Evolutionary conservation across 2,113 vertebrate species (phyloP), one percentile per base, ranked within the genome.

Genomic region (Romanogobio albipinnatus): DNA sequence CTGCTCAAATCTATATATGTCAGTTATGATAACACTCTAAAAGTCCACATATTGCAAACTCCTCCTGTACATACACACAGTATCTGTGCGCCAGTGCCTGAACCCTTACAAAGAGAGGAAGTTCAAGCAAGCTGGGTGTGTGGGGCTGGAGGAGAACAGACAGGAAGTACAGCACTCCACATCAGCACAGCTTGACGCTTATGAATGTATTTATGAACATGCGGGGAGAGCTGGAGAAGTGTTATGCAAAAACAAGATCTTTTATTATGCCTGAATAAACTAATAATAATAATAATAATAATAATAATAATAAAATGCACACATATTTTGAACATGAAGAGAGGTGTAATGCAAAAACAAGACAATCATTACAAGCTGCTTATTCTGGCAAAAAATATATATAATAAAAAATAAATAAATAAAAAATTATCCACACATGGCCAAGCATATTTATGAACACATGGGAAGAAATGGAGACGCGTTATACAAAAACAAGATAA

Each of bases 61-160:
- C 36, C 66, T 61, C 43, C 19, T 39, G 47, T 82, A 74, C 14
- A 45, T 59, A 53, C 39, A 39, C 6, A 39, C 4, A 19, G 15
- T 15, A 58, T 59, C 53, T 9, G 58, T 22, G 80, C 43, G 1
- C 11, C 8, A 61, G 45, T 70, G 19, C 26, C 29, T 53, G 77
- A 56, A 49, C 49, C 62, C 15, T 78, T 43, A 86, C 86, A 89
- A 87, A 87, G 77, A 87, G 73, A 74, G 88, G 88, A 89, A 89
- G 88, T 70, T 68, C 11, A 29, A 81, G 77, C 45, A 76, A 80
- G 43, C 45, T 51, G 36, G 83, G 56, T 64, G 85, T 78, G 83
- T 68, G 78, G 81, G 83, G 58, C 11, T 53, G 19, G 53, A 68
- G 82, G 49, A 62, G 61, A 45, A 43, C 49, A 24, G 49, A 56